phyloP scores from a whole-genome alignment of 2,113 vertebrate genomes.

The Centropus bengalensis region DNA sequence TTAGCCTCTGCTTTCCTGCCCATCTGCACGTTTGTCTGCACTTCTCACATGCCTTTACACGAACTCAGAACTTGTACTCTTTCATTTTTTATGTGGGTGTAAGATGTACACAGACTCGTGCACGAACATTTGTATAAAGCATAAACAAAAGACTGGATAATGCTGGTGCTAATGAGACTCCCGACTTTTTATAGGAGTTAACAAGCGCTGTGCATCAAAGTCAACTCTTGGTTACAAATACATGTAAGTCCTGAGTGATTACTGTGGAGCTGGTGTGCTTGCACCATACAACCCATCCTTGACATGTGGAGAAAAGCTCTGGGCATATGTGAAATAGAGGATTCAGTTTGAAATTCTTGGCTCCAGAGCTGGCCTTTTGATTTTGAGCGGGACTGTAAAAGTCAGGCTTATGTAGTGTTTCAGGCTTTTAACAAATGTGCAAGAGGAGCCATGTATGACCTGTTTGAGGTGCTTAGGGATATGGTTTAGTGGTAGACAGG shows the following conservation, averaged over 20 bases:
- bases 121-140: not conserved
- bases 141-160: slow-evolving; percentile 1
- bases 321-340: not conserved
- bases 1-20: slow-evolving; percentile 5
- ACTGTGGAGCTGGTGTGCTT: not conserved
- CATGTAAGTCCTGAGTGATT: not conserved
- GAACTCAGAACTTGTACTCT: not conserved
- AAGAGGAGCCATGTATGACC: not conserved
- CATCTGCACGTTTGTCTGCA: slow-evolving; percentile 24
- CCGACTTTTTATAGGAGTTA: not conserved
- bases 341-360: not conserved
- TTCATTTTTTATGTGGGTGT: slow-evolving; percentile 42
- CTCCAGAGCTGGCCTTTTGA: not conserved
- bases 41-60: slow-evolving; percentile 35
- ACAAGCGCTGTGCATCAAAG: not conserved
- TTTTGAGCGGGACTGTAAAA: not conserved
- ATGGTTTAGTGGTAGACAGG: too few species aligned
- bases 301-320: not conserved
- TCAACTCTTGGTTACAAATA: not conserved
- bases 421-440: not conserved
- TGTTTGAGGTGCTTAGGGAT: too few species aligned
- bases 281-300: not conserved
- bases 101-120: slow-evolving; percentile 9
- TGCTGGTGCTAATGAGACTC: not conserved
- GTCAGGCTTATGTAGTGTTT: not conserved